These are phyloP conservation scores for Torymus aiolomorphi DNA, from an alignment of 2,888 invertebrate species.

Conservation along the genomic window DNA sequence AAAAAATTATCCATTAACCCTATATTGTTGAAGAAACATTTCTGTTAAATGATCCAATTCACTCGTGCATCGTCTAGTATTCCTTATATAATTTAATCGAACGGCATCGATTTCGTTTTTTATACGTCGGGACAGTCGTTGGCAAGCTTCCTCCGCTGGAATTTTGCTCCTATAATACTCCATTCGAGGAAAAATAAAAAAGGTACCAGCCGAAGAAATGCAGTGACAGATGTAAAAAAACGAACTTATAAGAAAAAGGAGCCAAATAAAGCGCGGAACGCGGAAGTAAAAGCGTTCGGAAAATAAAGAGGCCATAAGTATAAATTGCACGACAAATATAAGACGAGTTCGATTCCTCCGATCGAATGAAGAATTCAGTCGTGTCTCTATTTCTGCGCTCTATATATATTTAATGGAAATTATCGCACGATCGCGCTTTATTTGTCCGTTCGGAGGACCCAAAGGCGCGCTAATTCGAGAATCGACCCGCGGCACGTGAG, in stretches of 20 bases:
- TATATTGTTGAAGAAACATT: too few species aligned
- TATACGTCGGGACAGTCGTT: too few species aligned
- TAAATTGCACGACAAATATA: conserved; percentile 46
- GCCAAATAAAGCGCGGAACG: too few species aligned
- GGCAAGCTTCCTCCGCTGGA: too few species aligned
- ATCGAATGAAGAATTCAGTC: conserved; percentile 31
- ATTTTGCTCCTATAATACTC: too few species aligned
- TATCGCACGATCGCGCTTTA: neutral
- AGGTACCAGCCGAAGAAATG: neutral
- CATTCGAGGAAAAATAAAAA: neutral
- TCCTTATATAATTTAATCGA: too few species aligned
- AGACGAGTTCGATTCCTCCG: conserved; percentile 31
- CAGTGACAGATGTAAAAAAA: conserved; percentile 17
- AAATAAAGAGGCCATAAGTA: conserved; percentile 17
- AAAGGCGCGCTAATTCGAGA: conserved; percentile 28
- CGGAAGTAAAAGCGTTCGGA: neutral
- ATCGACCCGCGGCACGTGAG: conserved; percentile 16
- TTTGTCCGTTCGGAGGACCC: neutral
- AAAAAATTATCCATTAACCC: too few species aligned
- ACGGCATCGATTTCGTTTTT: too few species aligned
- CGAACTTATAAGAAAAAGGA: neutral
- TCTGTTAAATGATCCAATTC: too few species aligned
- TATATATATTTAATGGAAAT: neutral
- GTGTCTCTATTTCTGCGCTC: neutral
- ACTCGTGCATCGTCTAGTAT: too few species aligned